phyloP scores from a whole-genome alignment of 2,113 vertebrate genomes.

The Rutilus rutilus region DNA sequence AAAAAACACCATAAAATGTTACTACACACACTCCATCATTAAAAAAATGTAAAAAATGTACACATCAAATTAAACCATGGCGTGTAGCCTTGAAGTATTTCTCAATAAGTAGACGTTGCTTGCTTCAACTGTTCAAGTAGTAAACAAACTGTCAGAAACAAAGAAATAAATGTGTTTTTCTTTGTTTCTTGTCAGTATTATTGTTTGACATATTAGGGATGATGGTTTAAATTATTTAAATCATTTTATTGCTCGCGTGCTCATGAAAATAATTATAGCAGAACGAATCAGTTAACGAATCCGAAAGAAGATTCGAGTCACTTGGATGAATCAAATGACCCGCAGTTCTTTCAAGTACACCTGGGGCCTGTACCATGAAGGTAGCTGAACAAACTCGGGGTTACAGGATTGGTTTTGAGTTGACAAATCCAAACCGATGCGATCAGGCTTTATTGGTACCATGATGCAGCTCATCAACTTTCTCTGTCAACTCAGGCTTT shows the following conservation, averaged over 20 bases:
- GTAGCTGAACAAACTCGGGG: too few relatives aligned
- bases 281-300: background rate
- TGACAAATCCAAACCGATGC: too few relatives aligned
- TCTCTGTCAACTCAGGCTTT: too few relatives aligned
- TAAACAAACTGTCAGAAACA: background rate
- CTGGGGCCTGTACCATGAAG: too few relatives aligned
- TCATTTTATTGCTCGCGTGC: background rate
- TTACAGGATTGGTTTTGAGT: too few relatives aligned
- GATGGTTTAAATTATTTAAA: background rate
- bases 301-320: background rate
- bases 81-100: background rate
- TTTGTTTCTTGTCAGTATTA: background rate
- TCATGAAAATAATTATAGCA: background rate
- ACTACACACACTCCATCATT: background rate
- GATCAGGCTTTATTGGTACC: too few relatives aligned
- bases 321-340: background rate
- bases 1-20: background rate
- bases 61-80: background rate
- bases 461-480: too few relatives aligned
- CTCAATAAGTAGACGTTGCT: background rate
- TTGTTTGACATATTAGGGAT: background rate
- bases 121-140: background rate
- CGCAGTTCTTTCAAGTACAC: background rate
- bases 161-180: background rate
- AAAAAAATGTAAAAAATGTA: background rate